Conservation (phyloP, 2,113 vertebrate genomes). For the Oenanthe melanoleuca region DNA sequence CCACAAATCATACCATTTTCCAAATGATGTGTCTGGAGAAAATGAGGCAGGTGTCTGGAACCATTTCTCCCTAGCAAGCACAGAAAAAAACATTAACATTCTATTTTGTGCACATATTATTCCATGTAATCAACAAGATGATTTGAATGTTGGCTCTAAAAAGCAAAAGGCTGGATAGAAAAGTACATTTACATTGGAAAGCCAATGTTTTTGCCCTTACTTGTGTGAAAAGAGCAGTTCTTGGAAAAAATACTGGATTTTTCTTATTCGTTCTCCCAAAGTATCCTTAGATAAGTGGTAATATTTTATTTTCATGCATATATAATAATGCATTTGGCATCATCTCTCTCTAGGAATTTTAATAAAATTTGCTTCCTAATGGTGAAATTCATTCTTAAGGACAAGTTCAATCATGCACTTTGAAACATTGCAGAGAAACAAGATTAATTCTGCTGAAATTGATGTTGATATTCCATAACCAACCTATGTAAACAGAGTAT, state of each 20-base stretch:
- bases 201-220: neutral
- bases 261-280: neutral
- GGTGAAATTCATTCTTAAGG: neutral
- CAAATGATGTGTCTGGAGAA: slow-evolving; percentile 19
- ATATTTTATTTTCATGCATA: neutral
- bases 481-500: neutral
- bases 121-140: neutral
- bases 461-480: neutral
- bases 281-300: neutral
- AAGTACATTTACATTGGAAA: neutral
- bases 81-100: slow-evolving; percentile 38
- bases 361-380: neutral
- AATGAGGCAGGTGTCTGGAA: slow-evolving; percentile 36
- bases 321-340: neutral
- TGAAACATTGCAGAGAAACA: neutral
- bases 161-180: neutral
- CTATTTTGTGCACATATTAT: neutral
- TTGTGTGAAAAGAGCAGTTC: neutral
- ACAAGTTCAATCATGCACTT: fast-evolving
- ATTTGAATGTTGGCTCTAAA: neutral
- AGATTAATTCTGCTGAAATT: neutral
- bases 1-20: neutral
- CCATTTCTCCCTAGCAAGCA: neutral
- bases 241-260: neutral
- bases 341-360: neutral